Evolutionary conservation across 2,113 vertebrate species (phyloP).

Genomic region (Sigmodon hispidus): DNA sequence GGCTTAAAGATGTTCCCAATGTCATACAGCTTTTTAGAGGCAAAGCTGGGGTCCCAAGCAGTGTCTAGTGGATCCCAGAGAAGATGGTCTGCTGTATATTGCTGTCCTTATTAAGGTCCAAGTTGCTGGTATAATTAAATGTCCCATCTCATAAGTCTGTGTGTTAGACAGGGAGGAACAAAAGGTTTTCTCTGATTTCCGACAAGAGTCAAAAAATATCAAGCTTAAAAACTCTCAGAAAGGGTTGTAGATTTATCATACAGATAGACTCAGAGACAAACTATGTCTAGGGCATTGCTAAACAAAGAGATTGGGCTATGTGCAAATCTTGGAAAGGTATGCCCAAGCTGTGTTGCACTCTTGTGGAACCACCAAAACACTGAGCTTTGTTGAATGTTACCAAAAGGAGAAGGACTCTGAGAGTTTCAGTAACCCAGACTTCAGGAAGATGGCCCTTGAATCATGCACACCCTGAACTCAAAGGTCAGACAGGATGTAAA

Average conservation of each 20-base stretch:
- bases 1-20: not conserved
- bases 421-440: not conserved
- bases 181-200: not conserved
- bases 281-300: too few relatives aligned
- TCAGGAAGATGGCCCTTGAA: not conserved
- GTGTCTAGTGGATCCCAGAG: not conserved
- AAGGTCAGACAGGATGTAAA: not conserved
- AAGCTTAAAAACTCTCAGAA: not conserved
- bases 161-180: too few relatives aligned
- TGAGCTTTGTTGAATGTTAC: fast-evolving
- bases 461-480: not conserved
- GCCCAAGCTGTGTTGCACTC: fast-evolving
- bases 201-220: too few relatives aligned
- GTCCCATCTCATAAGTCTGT: not conserved
- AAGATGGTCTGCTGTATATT: not conserved
- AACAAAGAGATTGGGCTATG: fast-evolving
- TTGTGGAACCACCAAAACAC: not conserved
- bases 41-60: not conserved
- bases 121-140: not conserved
- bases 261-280: not conserved
- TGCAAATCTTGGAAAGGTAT: not conserved
- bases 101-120: not conserved
- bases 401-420: not conserved
- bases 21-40: not conserved
- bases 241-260: not conserved